A percentile compares a stretch with the other conserved stretches of the same genome.
Conservation (phyloP, 2,888 invertebrate species). For the Dorcus parallelipipedus region DNA sequence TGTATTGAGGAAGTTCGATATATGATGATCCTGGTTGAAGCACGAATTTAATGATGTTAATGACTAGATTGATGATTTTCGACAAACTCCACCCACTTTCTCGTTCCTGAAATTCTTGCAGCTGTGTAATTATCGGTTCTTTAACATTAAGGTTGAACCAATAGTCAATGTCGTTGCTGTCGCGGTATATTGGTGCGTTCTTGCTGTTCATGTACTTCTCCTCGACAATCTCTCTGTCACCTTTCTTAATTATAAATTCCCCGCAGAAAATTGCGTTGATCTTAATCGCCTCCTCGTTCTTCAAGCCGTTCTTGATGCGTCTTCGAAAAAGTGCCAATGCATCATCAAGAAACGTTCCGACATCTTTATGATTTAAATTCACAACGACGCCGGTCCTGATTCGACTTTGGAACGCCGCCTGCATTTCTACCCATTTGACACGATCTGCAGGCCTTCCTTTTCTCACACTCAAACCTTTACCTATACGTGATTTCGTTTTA, state of each 20-base stretch:
- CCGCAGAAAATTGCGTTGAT: conserved; percentile 23
- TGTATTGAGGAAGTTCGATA: conserved; percentile 17
- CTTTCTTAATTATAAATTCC: conserved; percentile 20
- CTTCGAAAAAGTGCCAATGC: conserved; percentile 11
- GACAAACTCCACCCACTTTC: conserved; percentile 27
- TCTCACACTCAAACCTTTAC: not conserved
- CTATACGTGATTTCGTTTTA: not conserved
- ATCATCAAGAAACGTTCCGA: conserved; percentile 17
- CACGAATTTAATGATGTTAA: conserved; percentile 29
- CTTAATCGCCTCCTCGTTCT: conserved; percentile 18
- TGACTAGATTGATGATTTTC: conserved; percentile 20
- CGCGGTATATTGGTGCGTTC: conserved; percentile 23
- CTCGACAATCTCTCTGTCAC: conserved; percentile 20
- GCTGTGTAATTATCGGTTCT: conserved; percentile 18
- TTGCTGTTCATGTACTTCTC: conserved; percentile 28
- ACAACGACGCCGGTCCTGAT: conserved; percentile 11
- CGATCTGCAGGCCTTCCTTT: not conserved
- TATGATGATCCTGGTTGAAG: conserved; percentile 27
- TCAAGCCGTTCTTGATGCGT: conserved; percentile 18
- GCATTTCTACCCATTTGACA: not conserved
- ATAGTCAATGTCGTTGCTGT: conserved; percentile 16
- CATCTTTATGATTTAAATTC: conserved; percentile 17
- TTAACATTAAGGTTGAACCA: conserved; percentile 25
- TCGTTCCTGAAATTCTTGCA: conserved; percentile 30
- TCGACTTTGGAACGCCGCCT: not conserved